A percentile compares a stretch with the other conserved stretches of the same genome.
phyloP scores from a whole-genome alignment of 2,888 invertebrate genomes.

The Pristionchus mayeri region DNA sequence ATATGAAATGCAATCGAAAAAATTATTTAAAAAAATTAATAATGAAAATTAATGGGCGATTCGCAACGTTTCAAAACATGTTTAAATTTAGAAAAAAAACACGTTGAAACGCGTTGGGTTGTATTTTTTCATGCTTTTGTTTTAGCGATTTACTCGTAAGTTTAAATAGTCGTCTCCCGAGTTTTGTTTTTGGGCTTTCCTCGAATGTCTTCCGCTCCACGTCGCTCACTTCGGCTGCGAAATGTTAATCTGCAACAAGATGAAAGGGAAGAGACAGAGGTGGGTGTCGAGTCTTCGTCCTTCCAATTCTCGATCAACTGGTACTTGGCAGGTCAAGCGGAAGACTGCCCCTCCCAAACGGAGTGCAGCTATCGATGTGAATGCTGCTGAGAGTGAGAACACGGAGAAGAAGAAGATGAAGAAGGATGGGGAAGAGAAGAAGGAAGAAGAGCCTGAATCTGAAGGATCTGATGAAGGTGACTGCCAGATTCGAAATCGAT shows the following conservation, averaged over 20 bases:
- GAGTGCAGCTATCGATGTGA: background rate
- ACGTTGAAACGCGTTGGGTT: background rate
- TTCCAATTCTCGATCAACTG: too few relatives aligned
- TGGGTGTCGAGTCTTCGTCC: background rate
- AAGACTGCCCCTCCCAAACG: conserved; percentile 4
- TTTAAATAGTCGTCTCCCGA: background rate
- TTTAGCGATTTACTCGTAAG: background rate
- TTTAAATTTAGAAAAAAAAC: background rate
- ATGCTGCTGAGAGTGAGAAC: background rate
- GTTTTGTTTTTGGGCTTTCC: background rate
- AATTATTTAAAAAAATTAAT: background rate
- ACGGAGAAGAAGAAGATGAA: background rate
- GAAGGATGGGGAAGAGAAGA: background rate
- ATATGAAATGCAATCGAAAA: background rate
- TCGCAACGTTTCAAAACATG: too few relatives aligned
- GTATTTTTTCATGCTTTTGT: too few relatives aligned
- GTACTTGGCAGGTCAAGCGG: background rate
- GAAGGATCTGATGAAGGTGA: conserved; percentile 4
- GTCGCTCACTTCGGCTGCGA: conserved; percentile 31
- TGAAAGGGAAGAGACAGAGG: background rate
- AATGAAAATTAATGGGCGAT: background rate
- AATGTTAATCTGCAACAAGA: background rate
- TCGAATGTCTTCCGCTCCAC: conserved; percentile 19
- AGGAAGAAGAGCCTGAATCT: background rate
- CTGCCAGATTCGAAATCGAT: too few relatives aligned